Conservation (phyloP, 2,888 invertebrate species). For the Neoitamus cyanurus region DNA sequence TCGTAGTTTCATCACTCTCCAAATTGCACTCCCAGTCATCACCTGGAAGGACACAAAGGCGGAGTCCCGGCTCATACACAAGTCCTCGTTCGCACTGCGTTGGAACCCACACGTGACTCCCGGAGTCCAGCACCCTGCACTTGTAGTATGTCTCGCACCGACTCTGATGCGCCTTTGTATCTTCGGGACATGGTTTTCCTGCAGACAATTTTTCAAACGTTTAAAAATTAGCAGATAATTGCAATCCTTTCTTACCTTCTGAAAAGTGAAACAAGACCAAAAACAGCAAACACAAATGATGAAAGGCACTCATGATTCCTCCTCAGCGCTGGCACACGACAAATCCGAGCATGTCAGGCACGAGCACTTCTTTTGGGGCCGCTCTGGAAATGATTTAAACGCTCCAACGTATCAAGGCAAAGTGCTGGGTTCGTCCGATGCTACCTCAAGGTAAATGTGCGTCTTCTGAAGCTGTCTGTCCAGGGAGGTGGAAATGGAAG, state of each 20-base stretch:
- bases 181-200: conserved; percentile 65
- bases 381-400: background rate
- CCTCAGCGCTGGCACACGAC: background rate
- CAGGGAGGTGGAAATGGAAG: conserved; percentile 14
- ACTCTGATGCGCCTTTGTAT: conserved; percentile 62
- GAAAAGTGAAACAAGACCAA: conserved; percentile 32
- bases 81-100: conserved; percentile 62
- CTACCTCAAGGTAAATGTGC: conserved; percentile 1
- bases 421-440: background rate
- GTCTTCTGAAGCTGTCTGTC: background rate
- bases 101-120: conserved; percentile 64
- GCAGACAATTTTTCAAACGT: background rate
- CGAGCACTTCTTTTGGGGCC: background rate
- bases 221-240: background rate
- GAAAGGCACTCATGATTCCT: conserved; percentile 9
- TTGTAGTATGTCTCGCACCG: conserved; percentile 65
- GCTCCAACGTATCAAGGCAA: conserved; percentile 20
- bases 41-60: conserved; percentile 64
- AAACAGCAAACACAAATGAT: background rate
- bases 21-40: conserved; percentile 65
- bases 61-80: conserved; percentile 63
- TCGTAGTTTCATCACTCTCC: background rate
- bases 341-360: background rate
- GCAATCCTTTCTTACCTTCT: conserved; percentile 24
- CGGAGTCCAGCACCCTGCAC: conserved; percentile 60